Evolutionary conservation across 2,888 invertebrate species (phyloP).

Genomic region (Scaptomyza cyrtandrae): DNA sequence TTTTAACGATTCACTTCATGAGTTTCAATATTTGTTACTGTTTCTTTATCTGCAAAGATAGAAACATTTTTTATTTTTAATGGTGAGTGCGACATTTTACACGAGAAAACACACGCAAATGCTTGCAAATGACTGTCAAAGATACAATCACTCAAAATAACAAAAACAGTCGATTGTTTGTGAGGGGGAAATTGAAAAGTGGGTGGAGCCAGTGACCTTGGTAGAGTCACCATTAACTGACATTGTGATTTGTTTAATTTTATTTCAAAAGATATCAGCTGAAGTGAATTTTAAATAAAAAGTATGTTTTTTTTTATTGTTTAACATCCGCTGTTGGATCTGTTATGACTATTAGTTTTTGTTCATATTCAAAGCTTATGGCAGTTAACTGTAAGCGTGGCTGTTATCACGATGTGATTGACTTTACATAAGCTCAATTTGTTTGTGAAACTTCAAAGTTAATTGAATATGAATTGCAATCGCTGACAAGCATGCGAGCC

Average conservation of each 20-base stretch:
- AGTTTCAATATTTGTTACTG: slow-evolving; percentile 28
- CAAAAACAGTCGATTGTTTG: slow-evolving; percentile 46
- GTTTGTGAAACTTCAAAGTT: slow-evolving; percentile 22
- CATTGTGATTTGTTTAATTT: slow-evolving; percentile 46
- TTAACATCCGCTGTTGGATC: slow-evolving; percentile 11
- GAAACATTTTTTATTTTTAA: slow-evolving; percentile 23
- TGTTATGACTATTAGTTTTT: slow-evolving; percentile 4
- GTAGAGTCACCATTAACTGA: neutral
- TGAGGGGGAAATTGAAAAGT: neutral
- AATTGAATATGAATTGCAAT: slow-evolving; percentile 40
- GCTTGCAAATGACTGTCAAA: slow-evolving; percentile 35
- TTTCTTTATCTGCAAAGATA: slow-evolving; percentile 40
- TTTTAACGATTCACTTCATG: slow-evolving; percentile 38
- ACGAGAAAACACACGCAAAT: slow-evolving; percentile 47
- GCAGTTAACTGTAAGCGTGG: slow-evolving; percentile 18
- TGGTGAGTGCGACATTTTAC: slow-evolving; percentile 61
- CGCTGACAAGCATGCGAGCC: slow-evolving; percentile 12
- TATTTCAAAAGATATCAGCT: slow-evolving; percentile 42
- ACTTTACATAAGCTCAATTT: slow-evolving; percentile 22
- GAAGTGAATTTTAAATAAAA: slow-evolving; percentile 49
- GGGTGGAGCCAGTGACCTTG: slow-evolving; percentile 14
- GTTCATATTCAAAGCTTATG: neutral
- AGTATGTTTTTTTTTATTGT: slow-evolving; percentile 9
- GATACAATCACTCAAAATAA: slow-evolving; percentile 55
- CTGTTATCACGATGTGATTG: slow-evolving; percentile 21